Evolutionary conservation across 30 jellyfish, hydroid and myxozoan species (phyloP).

Genomic region (Sanderia malayensis): DNA sequence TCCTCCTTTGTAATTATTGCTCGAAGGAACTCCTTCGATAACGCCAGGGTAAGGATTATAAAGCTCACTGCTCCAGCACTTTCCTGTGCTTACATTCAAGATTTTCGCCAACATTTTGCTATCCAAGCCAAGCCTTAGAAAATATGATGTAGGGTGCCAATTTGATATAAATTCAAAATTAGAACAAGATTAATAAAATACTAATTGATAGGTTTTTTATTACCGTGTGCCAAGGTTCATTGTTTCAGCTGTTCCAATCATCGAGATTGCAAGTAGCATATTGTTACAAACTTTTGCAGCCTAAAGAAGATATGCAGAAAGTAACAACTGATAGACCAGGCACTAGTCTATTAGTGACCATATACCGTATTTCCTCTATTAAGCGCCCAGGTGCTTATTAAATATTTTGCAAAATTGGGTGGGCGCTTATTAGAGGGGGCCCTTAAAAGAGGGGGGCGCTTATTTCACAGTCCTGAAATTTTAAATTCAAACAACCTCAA

Average conservation of each 20-base stretch:
- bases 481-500: too few species aligned
- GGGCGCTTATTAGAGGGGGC: too few species aligned
- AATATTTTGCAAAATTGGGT: too few species aligned
- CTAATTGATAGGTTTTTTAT: neutral
- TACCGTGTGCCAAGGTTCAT: conserved; percentile 97
- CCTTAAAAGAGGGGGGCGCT: too few species aligned
- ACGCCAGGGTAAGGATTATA: conserved; percentile 99
- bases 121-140: conserved; percentile 87
- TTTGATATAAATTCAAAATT: too few species aligned
- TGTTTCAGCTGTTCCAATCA: conserved; percentile 98
- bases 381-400: too few species aligned
- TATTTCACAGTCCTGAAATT: too few species aligned
- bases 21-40: conserved; percentile 96
- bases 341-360: too few species aligned
- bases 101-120: conserved; percentile 91
- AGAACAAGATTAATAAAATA: too few species aligned
- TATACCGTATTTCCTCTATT: too few species aligned
- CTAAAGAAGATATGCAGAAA: conserved; percentile 57
- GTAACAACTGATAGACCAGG: too few species aligned
- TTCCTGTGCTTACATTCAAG: conserved; percentile 91
- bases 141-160: too few species aligned
- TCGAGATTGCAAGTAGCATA: conserved; percentile 91
- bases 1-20: conserved; percentile 96
- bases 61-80: conserved; percentile 98
- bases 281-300: conserved; percentile 98